Evolutionary conservation across 2,113 vertebrate genomes (phyloP), one percentile per base, ranked within the genome.

Genomic region (Silurus asotus): DNA sequence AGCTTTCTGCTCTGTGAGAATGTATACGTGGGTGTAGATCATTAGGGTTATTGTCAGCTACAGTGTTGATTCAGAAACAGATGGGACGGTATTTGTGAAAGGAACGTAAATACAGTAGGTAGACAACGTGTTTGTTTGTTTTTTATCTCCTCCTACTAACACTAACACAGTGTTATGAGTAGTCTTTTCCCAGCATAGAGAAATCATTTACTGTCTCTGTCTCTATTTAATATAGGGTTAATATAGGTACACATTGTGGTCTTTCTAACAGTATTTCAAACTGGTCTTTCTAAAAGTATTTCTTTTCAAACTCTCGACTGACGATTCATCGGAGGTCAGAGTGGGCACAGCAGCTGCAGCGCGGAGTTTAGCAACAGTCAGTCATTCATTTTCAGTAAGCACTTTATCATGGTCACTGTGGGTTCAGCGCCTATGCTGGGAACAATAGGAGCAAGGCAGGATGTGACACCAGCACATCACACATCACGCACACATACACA

Each of bases 1-100:
- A 4, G 6, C 28, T 75, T 58, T 59, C 53, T 37, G 0, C 28
- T 72, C 49, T 62, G 48, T 64, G 56, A 59, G 85, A 87, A 77
- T 84, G 61, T 55, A 49, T 28, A 81, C 82, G 17, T 81, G 86
- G 81, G 87, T 87, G 89, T 53, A 45, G 74, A 87, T 88, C 87
- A 85, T 88, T 85, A 51, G 84, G 89, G 90, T 90, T 92, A 92
- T 90, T 91, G 93, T 94, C 88, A 94, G 92, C 90, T 48, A 81
- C 87, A 86, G 91, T 87, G 91, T 67, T 90, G 93, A 94, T 93
- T 93, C 49, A 49, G 45, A 74, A 70, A 74, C 76, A 89, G 65
- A 84, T 62, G 86, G 80, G 75, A 83, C 53, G 45, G 48, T 74
- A 87, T 79, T 58, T 53, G 81, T 64, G 80, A 85, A 72, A 64